A percentile compares a stretch with the other conserved stretches of the same genome.
Evolutionary conservation across 2,113 vertebrate species (phyloP).

Genomic region (Stercorarius parasiticus): DNA sequence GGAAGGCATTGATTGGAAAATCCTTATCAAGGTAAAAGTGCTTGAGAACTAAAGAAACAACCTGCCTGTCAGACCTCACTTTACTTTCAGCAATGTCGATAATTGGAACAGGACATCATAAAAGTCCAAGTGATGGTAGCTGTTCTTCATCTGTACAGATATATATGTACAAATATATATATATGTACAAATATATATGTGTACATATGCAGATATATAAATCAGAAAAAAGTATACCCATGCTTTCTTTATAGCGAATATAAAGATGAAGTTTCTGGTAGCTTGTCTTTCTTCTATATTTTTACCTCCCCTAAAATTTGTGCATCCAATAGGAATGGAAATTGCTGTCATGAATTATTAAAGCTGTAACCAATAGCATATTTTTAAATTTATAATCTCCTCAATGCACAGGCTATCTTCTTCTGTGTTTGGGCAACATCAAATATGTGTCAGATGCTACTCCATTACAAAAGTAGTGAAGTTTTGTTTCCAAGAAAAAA

Average conservation of each 20-base stretch:
- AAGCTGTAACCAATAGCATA: neutral
- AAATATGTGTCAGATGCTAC: neutral
- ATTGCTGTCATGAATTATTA: neutral
- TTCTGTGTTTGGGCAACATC: neutral
- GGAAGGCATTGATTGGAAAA: conserved; percentile 76
- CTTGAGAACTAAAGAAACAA: conserved; percentile 39
- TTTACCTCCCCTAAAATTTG: neutral
- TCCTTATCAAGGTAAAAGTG: conserved; percentile 70
- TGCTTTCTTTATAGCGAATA: neutral
- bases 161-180: neutral
- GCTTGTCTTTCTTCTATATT: neutral
- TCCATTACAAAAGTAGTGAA: neutral
- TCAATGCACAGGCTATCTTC: neutral
- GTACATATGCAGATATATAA: neutral
- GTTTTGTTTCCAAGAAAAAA: neutral
- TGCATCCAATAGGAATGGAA: neutral
- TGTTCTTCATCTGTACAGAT: neutral
- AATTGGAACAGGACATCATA: neutral
- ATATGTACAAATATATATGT: neutral
- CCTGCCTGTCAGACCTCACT: neutral
- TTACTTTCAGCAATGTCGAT: neutral
- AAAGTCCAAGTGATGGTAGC: neutral
- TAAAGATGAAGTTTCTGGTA: neutral
- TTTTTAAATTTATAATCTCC: neutral
- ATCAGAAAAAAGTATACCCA: neutral